Conservation (phyloP, 2,113 vertebrate species). For the Trematomus loennbergii region DNA sequence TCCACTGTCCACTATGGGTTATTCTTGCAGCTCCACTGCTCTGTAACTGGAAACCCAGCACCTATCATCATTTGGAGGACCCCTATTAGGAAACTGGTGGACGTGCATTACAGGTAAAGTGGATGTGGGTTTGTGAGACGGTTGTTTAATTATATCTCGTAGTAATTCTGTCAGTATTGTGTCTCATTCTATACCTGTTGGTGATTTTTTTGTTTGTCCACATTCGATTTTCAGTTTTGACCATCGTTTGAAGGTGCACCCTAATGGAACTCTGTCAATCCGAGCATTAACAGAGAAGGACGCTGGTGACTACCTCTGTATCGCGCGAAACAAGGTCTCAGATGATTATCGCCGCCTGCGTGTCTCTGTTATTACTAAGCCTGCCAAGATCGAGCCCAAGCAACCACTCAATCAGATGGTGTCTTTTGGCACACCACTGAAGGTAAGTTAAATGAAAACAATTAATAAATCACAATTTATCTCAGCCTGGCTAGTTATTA, state of each 20-base stretch:
- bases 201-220: slow-evolving; percentile 5
- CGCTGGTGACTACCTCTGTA: slow-evolving; percentile 92
- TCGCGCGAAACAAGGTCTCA: slow-evolving; percentile 90
- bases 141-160: background rate
- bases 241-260: slow-evolving; percentile 86
- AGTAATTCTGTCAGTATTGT: background rate
- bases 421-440: slow-evolving; percentile 87
- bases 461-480: background rate
- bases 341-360: slow-evolving; percentile 90
- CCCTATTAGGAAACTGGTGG: slow-evolving; percentile 89
- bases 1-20: slow-evolving; percentile 85
- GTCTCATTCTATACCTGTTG: background rate
- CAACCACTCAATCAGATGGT: slow-evolving; percentile 86
- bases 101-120: slow-evolving; percentile 89
- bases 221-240: slow-evolving; percentile 83
- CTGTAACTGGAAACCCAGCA: slow-evolving; percentile 89
- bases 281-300: slow-evolving; percentile 89
- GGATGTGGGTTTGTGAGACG: background rate
- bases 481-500: background rate
- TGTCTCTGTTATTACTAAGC: slow-evolving; percentile 89
- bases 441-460: slow-evolving; percentile 83
- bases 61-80: slow-evolving; percentile 93
- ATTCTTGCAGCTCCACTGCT: slow-evolving; percentile 87
- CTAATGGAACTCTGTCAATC: slow-evolving; percentile 90
- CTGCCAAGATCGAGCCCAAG: slow-evolving; percentile 90